Percentiles rank a stretch among this genome's conserved stretches.
Conservation (phyloP, 1,140 invertebrate species). For the Trachymyrmex septentrionalis region DNA sequence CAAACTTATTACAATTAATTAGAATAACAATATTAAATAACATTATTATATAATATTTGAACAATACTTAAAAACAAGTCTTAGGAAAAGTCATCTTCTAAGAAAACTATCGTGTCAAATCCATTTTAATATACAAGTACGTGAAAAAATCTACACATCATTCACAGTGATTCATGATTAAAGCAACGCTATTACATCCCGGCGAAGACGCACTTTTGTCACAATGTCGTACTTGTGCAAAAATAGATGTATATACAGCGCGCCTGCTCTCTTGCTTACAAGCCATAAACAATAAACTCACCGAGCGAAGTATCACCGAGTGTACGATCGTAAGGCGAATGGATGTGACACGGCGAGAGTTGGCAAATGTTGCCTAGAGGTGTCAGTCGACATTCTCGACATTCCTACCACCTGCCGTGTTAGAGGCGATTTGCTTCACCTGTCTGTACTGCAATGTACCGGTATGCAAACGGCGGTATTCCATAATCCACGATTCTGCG, state of each 20-base stretch:
- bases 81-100: not conserved
- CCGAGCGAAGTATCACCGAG: slow-evolving; percentile 31
- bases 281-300: slow-evolving; percentile 65
- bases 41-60: not conserved
- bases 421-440: slow-evolving; percentile 68
- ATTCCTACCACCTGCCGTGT: slow-evolving; percentile 68
- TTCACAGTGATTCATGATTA: slow-evolving; percentile 14
- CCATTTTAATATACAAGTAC: not conserved
- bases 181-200: not conserved
- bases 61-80: not conserved
- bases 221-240: not conserved
- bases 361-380: slow-evolving; percentile 70
- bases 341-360: slow-evolving; percentile 69
- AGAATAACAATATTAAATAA: not conserved
- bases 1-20: not conserved
- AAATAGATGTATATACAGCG: slow-evolving; percentile 8
- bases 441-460: slow-evolving; percentile 70
- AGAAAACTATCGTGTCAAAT: not conserved
- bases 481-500: slow-evolving; percentile 58
- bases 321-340: slow-evolving; percentile 65
- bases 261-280: slow-evolving; percentile 16
- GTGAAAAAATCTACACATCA: too few species aligned
- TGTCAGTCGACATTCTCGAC: slow-evolving; percentile 69
- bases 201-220: not conserved
- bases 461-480: slow-evolving; percentile 53